phyloP scores from a whole-genome alignment of 2,113 vertebrate genomes.

The Perca fluviatilis region DNA sequence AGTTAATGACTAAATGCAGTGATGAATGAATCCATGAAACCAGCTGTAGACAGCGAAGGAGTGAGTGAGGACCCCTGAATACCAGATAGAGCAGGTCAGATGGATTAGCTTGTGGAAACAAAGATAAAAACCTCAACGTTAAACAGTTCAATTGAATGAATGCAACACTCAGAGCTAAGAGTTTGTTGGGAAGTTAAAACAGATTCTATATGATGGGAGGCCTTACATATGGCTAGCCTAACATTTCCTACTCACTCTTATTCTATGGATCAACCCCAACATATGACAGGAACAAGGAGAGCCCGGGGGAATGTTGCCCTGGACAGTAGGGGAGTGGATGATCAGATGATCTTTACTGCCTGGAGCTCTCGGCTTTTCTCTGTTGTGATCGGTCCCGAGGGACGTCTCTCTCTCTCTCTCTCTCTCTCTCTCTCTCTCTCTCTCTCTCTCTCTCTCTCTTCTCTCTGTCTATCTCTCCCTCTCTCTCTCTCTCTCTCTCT shows the following conservation, averaged over 20 bases:
- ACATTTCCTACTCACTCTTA: neutral
- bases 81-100: too few species aligned
- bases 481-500: too few species aligned
- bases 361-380: neutral
- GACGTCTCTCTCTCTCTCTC: too few species aligned
- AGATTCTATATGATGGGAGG: neutral
- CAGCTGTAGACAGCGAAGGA: neutral
- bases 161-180: neutral
- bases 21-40: neutral
- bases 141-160: too few species aligned
- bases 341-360: neutral
- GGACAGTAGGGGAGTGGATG: neutral
- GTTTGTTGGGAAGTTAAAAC: neutral
- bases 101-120: too few species aligned
- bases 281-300: neutral
- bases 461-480: too few species aligned
- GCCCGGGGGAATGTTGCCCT: neutral
- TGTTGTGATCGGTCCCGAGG: neutral
- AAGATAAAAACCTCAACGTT: too few species aligned
- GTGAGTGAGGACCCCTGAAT: too few species aligned
- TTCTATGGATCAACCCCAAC: neutral
- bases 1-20: neutral
- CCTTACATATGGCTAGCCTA: neutral
- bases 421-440: too few species aligned
- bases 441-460: too few species aligned